Base-by-base conservation (phyloP, 2,797 vertebrate genomes). In the Varecia variegata region DNA sequence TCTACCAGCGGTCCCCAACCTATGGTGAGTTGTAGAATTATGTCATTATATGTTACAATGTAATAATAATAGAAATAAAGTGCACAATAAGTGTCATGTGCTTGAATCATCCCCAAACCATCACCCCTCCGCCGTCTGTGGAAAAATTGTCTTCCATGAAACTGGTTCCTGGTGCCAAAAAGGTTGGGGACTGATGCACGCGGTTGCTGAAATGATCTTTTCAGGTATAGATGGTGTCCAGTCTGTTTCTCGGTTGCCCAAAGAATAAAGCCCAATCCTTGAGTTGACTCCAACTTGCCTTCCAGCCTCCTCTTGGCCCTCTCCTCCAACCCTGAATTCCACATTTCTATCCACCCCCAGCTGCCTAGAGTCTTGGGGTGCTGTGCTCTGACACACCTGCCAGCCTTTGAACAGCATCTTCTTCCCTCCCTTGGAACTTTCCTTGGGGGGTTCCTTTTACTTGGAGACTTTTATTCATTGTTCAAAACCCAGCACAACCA, bases 391-490 rank as follows among this genome's bases (percentile, higher is more conserved):
- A 82, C 21, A 40, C 9, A 21, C n/a, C 30, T 15, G 6, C 81
- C 56, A 27, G 54, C 38, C 73, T 92, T 13, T 54, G 54, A 50
- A 32, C 25, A 23, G 15, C 23, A 32, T 38, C 47, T n/a, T 96
- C 77, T 88, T 83, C 32, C 21, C 35, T 76, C 38, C n/a, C 60
- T 86, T 27, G 13, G 14, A 32, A 70, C 6, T 68, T 83, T 45
- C 11, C 68, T 40, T 35, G 15, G 50, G 38, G 32, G 25, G 18
- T 21, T 40, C 35, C 14, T 84, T 62, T 87, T 32, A 17, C 54
- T 23, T 65, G 47, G 65, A 93, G 27, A 77, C 87, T 52, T 96
- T 60, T 35, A 62, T 56, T 95, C 74, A 18, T 50, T 62, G 25
- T 32, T 94, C 60, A 82, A 67, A 87, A 52, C 40, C n/a, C 38